Conservation (phyloP, 1,140 invertebrate species). For the honey bee (Apis mellifera) region Amel_HAv3.1 CM009932.2:11063501-11064000, state of each 20-base stretch:
- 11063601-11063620: too few relatives aligned
- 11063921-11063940: constrained; percentile 82
- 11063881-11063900: constrained; percentile 74
- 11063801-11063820: constrained; percentile 49
- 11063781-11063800: constrained; percentile 30
- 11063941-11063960: constrained; percentile 80
- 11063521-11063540: too few relatives aligned
- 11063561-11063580: too few relatives aligned
- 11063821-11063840: constrained; percentile 72
- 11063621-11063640: too few relatives aligned
- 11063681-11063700: not conserved
- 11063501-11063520: too few relatives aligned
- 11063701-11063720: not conserved
- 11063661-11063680: not conserved
- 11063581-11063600: too few relatives aligned
- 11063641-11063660: too few relatives aligned
- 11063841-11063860: constrained; percentile 81
- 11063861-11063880: constrained; percentile 80
- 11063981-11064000: constrained; percentile 78
- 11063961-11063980: constrained; percentile 79
- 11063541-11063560: too few relatives aligned
- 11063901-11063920: constrained; percentile 74
- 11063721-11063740: not conserved
- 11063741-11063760: not conserved
- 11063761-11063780: not conserved